Base-by-base conservation (phyloP, 2,888 invertebrate species). In the Drosophila parthenogenetica region DNA sequence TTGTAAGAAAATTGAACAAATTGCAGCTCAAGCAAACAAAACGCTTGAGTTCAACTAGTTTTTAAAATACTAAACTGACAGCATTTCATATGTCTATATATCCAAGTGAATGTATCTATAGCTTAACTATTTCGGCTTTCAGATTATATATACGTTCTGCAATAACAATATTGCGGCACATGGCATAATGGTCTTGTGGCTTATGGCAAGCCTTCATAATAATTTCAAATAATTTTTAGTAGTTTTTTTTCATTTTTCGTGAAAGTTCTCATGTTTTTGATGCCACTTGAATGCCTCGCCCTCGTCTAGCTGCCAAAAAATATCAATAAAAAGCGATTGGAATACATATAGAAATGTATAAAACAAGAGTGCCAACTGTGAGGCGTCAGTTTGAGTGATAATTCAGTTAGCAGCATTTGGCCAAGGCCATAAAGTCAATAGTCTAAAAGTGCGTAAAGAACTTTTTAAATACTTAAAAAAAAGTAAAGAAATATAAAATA, bases 201-300 rank as follows among this genome's bases (percentile, higher is more conserved):
- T 58, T 46, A 69, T 78, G 69, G 75, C 75, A 67, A 67, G 71
- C 62, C 71, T 67, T 77, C 80, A 77, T 70, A 77, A 75, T 62
- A 46, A 61, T 79, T 79, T 79, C 61, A 60, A 79, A 75, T 70
- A 62, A 75, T 67, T 77, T 29, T 75, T 75, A 42, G 63, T 59
- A 55, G 57, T 50, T 50, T 51, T 60, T 35, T 65, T 45, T 39
- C 25, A 37, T 58, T 43, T 37, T 59, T 63, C 55, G 65, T 22
- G 63, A 77, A 77, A 75, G 61, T 75, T 70, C 70, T 61, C 55
- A 61, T 70, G 59, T 64, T 42, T 73, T 64, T 69, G 45, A 69
- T 73, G 62, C 67, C 69, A 74, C 74, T 74, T 74, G 79, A 76
- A 73, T 62, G 74, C 77, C 72, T 66, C 69, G 61, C 70, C 77